phyloP scores from a whole-genome alignment of 1,140 invertebrate species.

The Nasonia giraulti region DNA sequence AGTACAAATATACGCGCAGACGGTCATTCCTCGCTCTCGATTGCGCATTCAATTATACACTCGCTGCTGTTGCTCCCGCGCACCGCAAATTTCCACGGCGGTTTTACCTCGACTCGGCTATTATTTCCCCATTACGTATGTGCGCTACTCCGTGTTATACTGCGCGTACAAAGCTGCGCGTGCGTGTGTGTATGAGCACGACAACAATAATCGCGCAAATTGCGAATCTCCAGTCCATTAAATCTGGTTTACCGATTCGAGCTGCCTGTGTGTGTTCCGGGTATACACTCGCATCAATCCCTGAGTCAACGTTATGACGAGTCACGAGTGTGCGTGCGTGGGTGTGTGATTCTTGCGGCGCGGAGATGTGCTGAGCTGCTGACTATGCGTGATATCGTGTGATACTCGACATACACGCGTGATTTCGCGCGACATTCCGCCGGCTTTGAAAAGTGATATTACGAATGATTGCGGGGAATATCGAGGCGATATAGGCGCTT shows the following conservation, averaged over 20 bases:
- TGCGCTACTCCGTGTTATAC: not conserved
- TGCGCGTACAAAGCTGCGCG: not conserved
- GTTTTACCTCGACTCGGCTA: constrained; percentile 3
- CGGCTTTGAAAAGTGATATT: constrained; percentile 2
- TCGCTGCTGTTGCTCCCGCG: not conserved
- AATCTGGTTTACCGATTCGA: constrained; percentile 5
- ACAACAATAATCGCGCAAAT: constrained; percentile 39
- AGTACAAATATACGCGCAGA: constrained; percentile 22
- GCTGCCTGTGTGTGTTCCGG: not conserved
- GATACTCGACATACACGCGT: not conserved
- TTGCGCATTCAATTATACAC: constrained; percentile 44
- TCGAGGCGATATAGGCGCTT: too few species aligned
- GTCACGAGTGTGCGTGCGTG: not conserved
- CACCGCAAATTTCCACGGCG: constrained; percentile 2
- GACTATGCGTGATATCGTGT: not conserved
- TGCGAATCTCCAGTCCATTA: constrained; percentile 36
- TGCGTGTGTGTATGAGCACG: not conserved
- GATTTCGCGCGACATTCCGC: too few species aligned
- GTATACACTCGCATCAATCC: not conserved
- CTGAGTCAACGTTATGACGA: not conserved
- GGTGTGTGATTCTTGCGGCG: not conserved
- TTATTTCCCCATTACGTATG: constrained; percentile 36
- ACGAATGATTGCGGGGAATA: not conserved
- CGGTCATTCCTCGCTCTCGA: not conserved
- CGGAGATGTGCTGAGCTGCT: not conserved